Percentiles rank a stretch among this genome's conserved stretches.
Conservation (phyloP, 2,888 invertebrate species). For the Liposcelis brunnea region DNA sequence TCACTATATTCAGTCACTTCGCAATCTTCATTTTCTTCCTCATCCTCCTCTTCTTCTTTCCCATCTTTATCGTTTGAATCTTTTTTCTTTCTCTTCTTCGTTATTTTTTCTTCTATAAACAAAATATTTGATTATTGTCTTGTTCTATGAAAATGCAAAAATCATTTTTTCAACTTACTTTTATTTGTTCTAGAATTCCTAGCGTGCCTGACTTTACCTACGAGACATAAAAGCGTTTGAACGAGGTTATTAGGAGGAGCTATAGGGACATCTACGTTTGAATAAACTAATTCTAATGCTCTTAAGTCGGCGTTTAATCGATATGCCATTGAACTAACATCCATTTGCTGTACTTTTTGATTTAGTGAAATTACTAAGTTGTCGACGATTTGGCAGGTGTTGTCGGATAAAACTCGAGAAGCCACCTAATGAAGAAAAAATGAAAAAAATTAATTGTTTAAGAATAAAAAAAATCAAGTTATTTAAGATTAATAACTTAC, state of each 20-base stretch:
- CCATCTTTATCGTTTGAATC: background rate
- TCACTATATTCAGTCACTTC: no score
- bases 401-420: slow-evolving; percentile 40
- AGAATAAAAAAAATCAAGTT: background rate
- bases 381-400: slow-evolving; percentile 40
- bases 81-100: slow-evolving; percentile 1
- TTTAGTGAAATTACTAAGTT: slow-evolving; percentile 41
- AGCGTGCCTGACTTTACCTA: slow-evolving; percentile 24
- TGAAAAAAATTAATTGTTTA: slow-evolving; percentile 9
- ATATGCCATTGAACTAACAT: slow-evolving; percentile 32
- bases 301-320: slow-evolving; percentile 37
- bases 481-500: slow-evolving; percentile 27
- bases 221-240: slow-evolving; percentile 23
- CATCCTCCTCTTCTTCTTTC: background rate
- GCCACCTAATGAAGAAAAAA: slow-evolving; percentile 30
- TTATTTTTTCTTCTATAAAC: slow-evolving; percentile 2
- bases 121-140: slow-evolving; percentile 26
- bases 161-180: slow-evolving; percentile 1
- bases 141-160: background rate
- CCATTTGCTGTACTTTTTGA: slow-evolving; percentile 33
- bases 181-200: slow-evolving; percentile 18
- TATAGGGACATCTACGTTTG: slow-evolving; percentile 24
- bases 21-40: background rate
- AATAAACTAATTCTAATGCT: slow-evolving; percentile 39
- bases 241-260: slow-evolving; percentile 24